phyloP scores from a whole-genome alignment of 2,888 invertebrate genomes.

The Venustoraphidia nigricollis region DNA sequence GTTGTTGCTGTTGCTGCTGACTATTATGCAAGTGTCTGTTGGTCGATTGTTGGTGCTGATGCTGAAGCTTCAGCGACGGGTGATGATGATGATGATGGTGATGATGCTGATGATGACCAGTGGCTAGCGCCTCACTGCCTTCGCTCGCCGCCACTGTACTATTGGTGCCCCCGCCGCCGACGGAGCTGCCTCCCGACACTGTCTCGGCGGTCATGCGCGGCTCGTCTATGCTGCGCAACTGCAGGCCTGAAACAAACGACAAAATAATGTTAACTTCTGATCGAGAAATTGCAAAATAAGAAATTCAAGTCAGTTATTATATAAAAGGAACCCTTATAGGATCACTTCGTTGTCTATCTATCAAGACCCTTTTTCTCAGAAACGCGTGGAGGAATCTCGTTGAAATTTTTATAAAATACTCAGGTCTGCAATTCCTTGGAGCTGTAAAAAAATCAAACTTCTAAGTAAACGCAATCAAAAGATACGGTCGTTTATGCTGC shows the following conservation, averaged over 20 bases:
- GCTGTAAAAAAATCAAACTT: too few species aligned
- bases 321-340: too few species aligned
- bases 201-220: conserved; percentile 43
- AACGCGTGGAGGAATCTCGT: too few species aligned
- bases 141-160: conserved; percentile 38
- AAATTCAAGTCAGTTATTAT: too few species aligned
- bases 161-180: conserved; percentile 31
- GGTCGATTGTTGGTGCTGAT: not conserved
- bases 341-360: too few species aligned
- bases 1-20: conserved; percentile 26
- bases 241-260: conserved; percentile 52
- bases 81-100: conserved; percentile 14
- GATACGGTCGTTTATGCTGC: too few species aligned
- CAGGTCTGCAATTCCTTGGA: too few species aligned
- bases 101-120: conserved; percentile 15
- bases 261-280: too few species aligned
- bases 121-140: conserved; percentile 23
- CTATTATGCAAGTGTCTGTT: conserved; percentile 21
- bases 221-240: conserved; percentile 74
- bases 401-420: too few species aligned
- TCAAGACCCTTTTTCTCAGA: too few species aligned
- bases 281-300: too few species aligned
- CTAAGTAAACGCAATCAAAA: too few species aligned
- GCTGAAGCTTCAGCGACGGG: conserved; percentile 9
- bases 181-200: conserved; percentile 38